These are phyloP conservation scores for Eustalomyia histrio DNA, from an alignment of 2,888 invertebrate species.

Conservation along the genomic window DNA sequence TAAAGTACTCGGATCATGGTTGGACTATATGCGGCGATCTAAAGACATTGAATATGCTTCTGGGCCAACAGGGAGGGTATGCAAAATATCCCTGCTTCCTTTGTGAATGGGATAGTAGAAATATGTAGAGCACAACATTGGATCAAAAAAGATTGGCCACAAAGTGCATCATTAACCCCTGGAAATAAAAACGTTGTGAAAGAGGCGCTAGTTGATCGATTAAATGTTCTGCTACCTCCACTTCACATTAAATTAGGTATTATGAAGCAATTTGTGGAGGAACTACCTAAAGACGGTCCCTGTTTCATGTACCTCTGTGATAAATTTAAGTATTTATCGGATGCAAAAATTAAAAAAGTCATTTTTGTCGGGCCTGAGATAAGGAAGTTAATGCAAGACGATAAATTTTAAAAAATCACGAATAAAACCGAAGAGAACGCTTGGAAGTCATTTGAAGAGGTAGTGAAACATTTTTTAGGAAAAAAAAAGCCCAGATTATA, in stretches of 20 bases:
- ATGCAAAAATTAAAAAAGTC: not conserved
- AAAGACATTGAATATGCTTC: conserved; percentile 27
- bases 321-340: conserved; percentile 9
- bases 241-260: not conserved
- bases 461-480: no score
- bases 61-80: conserved; percentile 27
- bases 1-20: no score
- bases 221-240: no score
- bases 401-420: no score
- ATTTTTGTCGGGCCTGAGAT: conserved; percentile 25
- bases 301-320: no score
- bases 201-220: no score
- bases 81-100: no score
- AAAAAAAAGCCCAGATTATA: no score
- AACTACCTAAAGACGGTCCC: not conserved
- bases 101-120: not conserved
- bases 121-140: conserved; percentile 37
- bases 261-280: conserved; percentile 19
- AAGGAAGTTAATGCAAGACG: conserved; percentile 9
- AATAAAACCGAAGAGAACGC: no score
- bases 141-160: conserved; percentile 28
- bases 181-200: no score
- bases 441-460: no score
- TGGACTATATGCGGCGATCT: conserved; percentile 38
- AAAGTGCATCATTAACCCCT: no score